Conservation (phyloP, 2,888 invertebrate species). For the Cremastinae sp. region DNA sequence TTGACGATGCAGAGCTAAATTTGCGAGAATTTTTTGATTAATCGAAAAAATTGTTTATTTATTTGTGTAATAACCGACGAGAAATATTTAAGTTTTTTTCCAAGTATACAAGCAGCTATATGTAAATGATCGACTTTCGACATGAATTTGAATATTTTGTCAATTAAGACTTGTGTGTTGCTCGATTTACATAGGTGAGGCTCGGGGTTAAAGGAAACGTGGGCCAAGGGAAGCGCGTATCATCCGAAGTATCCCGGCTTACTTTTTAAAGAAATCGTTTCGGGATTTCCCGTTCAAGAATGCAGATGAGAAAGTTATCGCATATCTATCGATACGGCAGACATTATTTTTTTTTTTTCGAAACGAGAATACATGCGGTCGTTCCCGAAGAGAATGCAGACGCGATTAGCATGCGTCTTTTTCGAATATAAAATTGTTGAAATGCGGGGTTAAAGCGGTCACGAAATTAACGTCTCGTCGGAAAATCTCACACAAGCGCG, state of each 20-base stretch:
- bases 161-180: constrained; percentile 73
- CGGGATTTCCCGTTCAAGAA: constrained; percentile 5
- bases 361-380: no score
- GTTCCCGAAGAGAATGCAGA: no score
- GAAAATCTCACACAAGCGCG: no score
- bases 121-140: constrained; percentile 9
- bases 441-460: no score
- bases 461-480: no score
- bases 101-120: no score
- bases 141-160: constrained; percentile 76
- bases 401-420: no score
- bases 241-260: not conserved
- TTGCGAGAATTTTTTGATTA: constrained; percentile 3
- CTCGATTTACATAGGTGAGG: constrained; percentile 75
- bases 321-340: no score
- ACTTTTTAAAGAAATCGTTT: not conserved
- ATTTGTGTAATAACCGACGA: constrained; percentile 48
- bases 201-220: constrained; percentile 68
- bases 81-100: no score
- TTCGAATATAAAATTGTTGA: no score
- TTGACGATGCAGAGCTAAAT: constrained; percentile 33
- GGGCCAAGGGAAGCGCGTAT: not conserved
- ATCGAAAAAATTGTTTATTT: constrained; percentile 1
- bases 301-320: not conserved
- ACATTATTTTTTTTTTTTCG: no score